Evolutionary conservation across 2,797 vertebrate genomes (phyloP).

Genomic region (Peromyscus eremicus): DNA sequence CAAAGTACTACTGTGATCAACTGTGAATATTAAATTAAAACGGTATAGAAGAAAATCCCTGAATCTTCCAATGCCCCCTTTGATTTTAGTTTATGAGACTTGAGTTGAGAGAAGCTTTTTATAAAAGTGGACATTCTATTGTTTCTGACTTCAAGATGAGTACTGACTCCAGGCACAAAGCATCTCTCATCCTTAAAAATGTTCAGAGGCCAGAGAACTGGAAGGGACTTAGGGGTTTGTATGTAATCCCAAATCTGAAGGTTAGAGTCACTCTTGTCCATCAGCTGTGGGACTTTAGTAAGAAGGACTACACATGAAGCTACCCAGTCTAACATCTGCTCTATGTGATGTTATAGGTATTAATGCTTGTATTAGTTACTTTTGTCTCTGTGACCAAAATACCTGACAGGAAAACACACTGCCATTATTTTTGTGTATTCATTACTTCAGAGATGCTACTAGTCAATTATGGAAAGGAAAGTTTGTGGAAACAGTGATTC

Average conservation of each 20-base stretch:
- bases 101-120: background rate
- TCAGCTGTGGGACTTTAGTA: background rate
- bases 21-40: background rate
- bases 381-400: background rate
- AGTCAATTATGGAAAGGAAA: background rate
- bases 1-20: background rate
- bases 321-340: rapidly evolving
- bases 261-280: background rate
- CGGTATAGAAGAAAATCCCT: background rate
- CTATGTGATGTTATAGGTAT: background rate
- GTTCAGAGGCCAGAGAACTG: background rate
- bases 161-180: background rate
- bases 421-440: background rate
- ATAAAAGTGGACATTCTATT: background rate
- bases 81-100: background rate
- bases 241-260: background rate
- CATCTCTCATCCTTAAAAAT: background rate
- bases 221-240: background rate
- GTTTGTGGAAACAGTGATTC: background rate
- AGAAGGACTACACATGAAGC: background rate
- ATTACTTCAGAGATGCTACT: background rate
- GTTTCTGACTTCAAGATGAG: background rate
- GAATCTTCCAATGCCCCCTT: background rate
- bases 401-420: background rate
- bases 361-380: background rate